Conservation (phyloP, 1,140 invertebrate genomes). For the Drosophila sproati region DNA sequence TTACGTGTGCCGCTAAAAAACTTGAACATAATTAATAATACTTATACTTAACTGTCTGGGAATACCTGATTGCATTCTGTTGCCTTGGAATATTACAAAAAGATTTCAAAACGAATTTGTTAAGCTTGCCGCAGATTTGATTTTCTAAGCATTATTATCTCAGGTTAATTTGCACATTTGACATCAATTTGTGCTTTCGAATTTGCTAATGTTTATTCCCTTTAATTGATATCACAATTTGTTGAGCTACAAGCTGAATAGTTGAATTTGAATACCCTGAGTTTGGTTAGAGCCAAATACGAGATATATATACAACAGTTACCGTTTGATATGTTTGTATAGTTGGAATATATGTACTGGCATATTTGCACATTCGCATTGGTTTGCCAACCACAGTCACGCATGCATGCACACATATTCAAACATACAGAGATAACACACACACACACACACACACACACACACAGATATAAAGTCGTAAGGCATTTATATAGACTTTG, state of each 20-base stretch:
- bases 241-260: constrained; percentile 15
- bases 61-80: too few species aligned
- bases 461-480: constrained; percentile 31
- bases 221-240: neutral
- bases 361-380: neutral
- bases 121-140: neutral
- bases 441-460: neutral
- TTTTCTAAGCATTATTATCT: neutral
- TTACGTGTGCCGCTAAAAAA: neutral
- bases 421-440: neutral
- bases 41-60: neutral
- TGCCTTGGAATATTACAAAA: neutral
- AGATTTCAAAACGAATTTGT: neutral
- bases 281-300: constrained; percentile 7
- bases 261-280: constrained; percentile 6
- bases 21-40: neutral
- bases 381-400: constrained; percentile 5
- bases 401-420: neutral
- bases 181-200: neutral
- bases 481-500: constrained; percentile 50
- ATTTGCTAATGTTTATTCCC: neutral
- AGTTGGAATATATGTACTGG: constrained; percentile 2
- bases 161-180: neutral
- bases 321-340: constrained; percentile 57
- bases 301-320: constrained; percentile 60